Percentiles rank a stretch among this genome's conserved stretches.
Conservation (phyloP, 1,140 invertebrate genomes). For the Teleogryllus occipitalis region DNA sequence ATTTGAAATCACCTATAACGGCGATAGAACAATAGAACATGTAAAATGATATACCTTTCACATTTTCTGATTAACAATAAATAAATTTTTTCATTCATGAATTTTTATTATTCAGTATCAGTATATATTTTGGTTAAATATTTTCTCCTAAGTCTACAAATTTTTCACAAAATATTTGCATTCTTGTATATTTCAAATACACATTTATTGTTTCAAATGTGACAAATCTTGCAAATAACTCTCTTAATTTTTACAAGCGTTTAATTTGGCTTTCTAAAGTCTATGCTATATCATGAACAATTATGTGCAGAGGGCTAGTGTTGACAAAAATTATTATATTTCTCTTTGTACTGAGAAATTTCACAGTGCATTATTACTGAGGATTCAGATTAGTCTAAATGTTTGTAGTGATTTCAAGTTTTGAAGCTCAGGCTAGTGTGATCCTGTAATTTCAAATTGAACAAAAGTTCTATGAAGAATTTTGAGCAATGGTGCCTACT, state of each 20-base stretch:
- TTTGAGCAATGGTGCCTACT: background rate
- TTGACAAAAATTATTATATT: background rate
- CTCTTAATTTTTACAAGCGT: background rate
- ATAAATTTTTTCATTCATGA: background rate
- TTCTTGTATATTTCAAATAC: background rate
- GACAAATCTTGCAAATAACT: background rate
- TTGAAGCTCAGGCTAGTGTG: too few relatives aligned
- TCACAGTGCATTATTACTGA: too few relatives aligned
- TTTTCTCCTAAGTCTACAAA: background rate
- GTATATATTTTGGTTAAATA: constrained; percentile 1
- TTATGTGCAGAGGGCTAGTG: background rate
- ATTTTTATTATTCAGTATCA: background rate
- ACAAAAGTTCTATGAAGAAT: too few relatives aligned
- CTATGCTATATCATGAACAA: background rate
- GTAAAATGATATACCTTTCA: background rate
- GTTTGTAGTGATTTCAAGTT: too few relatives aligned
- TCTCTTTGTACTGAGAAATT: too few relatives aligned
- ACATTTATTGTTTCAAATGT: background rate
- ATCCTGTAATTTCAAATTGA: too few relatives aligned
- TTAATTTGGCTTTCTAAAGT: background rate
- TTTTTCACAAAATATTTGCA: constrained; percentile 1
- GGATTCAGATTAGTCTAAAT: too few relatives aligned
- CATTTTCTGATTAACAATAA: background rate
- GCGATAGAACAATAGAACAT: background rate
- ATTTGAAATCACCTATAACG: background rate